Conservation (phyloP, 2,797 vertebrate genomes). For the Acrossocheilus fasciatus region DNA sequence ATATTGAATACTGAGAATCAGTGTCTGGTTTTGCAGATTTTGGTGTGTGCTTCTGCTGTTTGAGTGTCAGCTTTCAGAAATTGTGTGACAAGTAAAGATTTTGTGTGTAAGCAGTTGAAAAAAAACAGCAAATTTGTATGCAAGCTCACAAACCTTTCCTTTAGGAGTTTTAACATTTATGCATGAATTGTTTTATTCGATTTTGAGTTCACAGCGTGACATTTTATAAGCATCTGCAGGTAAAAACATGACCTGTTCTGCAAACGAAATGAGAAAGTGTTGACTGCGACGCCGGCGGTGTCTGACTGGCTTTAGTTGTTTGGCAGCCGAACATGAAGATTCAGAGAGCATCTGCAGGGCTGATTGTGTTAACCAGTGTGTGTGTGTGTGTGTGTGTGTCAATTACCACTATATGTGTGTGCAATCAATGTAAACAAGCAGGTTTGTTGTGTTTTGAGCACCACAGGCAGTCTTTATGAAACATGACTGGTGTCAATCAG, state of each 20-base stretch:
- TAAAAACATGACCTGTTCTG: not conserved
- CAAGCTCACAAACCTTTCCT: not conserved
- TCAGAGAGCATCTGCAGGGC: slow-evolving; percentile 2
- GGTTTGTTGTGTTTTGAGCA: slow-evolving; percentile 8
- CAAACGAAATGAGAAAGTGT: not conserved
- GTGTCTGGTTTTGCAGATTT: no score
- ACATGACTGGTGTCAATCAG: slow-evolving; percentile 44
- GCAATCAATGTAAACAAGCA: slow-evolving; percentile 41
- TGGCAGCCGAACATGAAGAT: not conserved
- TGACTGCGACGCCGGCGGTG: not conserved
- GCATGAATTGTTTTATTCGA: not conserved
- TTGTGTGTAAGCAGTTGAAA: no score
- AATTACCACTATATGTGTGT: not conserved
- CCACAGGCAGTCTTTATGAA: slow-evolving; percentile 29
- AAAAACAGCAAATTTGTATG: not conserved
- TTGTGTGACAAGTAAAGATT: no score
- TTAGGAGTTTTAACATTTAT: not conserved
- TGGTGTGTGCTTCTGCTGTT: no score
- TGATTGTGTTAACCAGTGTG: slow-evolving; percentile 4
- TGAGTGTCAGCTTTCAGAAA: no score
- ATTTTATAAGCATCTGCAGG: not conserved
- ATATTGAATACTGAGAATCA: no score
- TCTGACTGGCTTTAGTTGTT: not conserved
- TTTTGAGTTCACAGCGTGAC: not conserved
- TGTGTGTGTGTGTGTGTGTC: slow-evolving; percentile 5